These are phyloP conservation scores for Nothoprocta perdicaria DNA, from an alignment of 2,113 vertebrate genomes.

Conservation along the genomic window DNA sequence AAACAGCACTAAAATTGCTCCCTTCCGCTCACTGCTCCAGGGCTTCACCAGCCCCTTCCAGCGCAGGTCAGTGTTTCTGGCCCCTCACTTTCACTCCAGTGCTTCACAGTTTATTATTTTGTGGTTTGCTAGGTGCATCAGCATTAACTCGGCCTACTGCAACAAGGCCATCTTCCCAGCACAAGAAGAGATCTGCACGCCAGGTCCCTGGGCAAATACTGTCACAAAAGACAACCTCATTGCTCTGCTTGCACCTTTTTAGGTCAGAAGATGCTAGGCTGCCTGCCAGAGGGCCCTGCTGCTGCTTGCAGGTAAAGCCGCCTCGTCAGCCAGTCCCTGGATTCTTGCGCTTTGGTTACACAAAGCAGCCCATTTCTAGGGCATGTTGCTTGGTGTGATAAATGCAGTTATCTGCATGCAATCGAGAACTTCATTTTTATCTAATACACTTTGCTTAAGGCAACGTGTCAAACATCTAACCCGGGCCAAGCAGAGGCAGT, in stretches of 20 bases:
- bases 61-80: accelerated
- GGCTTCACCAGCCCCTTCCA: neutral
- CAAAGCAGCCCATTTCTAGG: neutral
- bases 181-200: neutral
- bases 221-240: accelerated
- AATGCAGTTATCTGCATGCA: neutral
- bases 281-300: neutral
- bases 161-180: neutral
- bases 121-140: neutral
- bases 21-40: neutral
- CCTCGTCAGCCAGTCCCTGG: neutral
- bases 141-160: too few species aligned
- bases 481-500: neutral
- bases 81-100: too few species aligned
- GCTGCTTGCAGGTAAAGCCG: neutral
- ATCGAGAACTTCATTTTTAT: neutral
- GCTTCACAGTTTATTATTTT: neutral
- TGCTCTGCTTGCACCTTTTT: neutral
- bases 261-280: neutral
- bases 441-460: too few species aligned
- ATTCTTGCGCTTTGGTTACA: neutral
- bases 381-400: neutral
- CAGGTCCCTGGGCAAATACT: neutral
- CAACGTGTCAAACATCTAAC: neutral
- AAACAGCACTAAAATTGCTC: neutral